Base-by-base conservation (phyloP, 1,140 invertebrate genomes). In the Rhyzopertha dominica region DNA sequence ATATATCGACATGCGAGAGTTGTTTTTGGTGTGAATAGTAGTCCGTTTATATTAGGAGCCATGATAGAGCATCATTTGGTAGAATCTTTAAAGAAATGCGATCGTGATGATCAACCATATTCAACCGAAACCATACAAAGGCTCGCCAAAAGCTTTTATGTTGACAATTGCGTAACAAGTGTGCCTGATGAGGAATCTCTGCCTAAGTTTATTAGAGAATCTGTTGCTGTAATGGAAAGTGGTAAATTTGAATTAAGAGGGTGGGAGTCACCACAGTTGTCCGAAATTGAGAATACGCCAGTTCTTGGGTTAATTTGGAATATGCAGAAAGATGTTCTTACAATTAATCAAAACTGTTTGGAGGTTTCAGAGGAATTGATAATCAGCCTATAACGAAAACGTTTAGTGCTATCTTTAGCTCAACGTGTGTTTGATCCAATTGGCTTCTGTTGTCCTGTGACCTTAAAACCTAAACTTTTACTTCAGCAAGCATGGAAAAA, bases 21-120 rank as follows among this genome's bases (percentile, higher is more conserved):
- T 9, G 53, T 56, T 24, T 58, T 58, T 38, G 52, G 52, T 1
- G 18, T 59, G 1, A 39, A 48, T 0, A 50, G 51, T 10, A 54
- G 52, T 37, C 35, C 34, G 3, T 44, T 41, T 17, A n/a, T 44
- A 14, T 25, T 44, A 18, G 42, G 30, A 13, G 34, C 42, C 7
- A 40, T 13, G 5, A 22, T 44, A 10, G 32, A 37, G 13, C 12
- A 40, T 13, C 42, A 40, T 25, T 14, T 44, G 12, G 16, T 7
- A 4, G 19, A 35, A 18, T 19, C 7, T 20, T 20, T 10, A 24
- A 13, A 44, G n/a, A 20, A 14, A 37, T 35, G 18, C n/a, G 19
- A 35, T 22, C 19, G 13, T 4, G 34, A 19, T 17, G 13, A 18
- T 8, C 5, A 4, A 8, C 30, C 30, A 7, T 28, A 28, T 17